Percentiles rank a stretch among this genome's conserved stretches.
These are phyloP conservation scores for Chlorospingus semifuscus DNA, from an alignment of 2,797 vertebrate species.

Conservation along the genomic window DNA sequence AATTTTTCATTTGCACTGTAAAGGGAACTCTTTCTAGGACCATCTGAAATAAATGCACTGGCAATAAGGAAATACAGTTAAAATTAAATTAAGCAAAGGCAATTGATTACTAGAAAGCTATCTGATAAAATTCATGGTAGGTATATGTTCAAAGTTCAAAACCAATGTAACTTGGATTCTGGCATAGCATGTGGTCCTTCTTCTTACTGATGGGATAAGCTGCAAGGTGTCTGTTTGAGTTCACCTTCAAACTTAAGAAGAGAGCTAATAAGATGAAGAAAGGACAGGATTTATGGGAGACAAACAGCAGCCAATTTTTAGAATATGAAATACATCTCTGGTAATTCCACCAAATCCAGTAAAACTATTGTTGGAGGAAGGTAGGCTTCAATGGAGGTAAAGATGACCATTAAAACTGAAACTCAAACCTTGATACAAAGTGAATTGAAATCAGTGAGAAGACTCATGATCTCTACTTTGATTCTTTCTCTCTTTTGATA, in stretches of 20 bases:
- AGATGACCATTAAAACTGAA: not conserved
- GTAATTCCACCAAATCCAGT: not conserved
- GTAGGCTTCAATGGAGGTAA: not conserved
- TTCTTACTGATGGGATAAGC: not conserved
- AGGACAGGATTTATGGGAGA: not conserved
- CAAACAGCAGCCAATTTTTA: not conserved
- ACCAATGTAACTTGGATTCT: not conserved
- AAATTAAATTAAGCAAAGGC: not conserved
- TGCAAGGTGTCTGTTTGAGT: not conserved
- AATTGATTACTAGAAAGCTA: not conserved
- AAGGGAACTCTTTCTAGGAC: not conserved
- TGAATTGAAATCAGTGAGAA: not conserved
- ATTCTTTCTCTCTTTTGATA: not conserved
- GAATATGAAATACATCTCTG: not conserved
- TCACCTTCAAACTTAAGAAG: not conserved
- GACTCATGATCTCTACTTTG: not conserved
- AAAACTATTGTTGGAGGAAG: not conserved
- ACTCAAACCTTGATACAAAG: not conserved
- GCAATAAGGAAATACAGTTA: not conserved
- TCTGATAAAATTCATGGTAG: not conserved
- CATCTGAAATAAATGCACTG: not conserved
- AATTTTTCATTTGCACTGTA: not conserved
- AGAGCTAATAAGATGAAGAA: not conserved
- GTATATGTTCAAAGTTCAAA: not conserved
- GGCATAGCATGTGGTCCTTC: not conserved